These are phyloP conservation scores for Eulemur rubriventer DNA, from an alignment of 2,797 vertebrate genomes.

Conservation along the genomic window DNA sequence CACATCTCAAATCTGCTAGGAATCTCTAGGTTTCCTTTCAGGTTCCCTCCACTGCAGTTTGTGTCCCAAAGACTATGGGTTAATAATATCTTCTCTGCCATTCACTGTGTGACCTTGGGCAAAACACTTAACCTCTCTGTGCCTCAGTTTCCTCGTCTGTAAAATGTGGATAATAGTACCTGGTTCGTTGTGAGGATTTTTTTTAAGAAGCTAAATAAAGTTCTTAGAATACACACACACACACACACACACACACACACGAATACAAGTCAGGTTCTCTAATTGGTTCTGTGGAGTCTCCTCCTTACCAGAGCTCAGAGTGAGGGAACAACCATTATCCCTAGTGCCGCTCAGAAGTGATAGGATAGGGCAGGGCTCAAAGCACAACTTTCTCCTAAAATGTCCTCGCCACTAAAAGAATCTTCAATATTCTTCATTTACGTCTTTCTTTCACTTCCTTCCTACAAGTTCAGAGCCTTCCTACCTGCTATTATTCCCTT, in stretches of 20 bases:
- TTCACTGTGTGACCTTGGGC: neutral
- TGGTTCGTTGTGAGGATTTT: neutral
- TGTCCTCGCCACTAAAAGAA: neutral
- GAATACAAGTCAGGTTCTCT: neutral
- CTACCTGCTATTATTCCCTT: neutral
- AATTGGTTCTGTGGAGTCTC: neutral
- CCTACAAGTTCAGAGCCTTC: neutral
- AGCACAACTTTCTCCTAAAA: neutral
- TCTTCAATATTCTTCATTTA: neutral
- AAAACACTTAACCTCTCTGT: neutral
- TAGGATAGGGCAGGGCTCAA: neutral
- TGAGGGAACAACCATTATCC: neutral
- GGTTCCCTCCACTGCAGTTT: neutral
- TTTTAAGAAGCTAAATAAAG: neutral
- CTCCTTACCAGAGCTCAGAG: neutral
- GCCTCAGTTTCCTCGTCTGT: neutral
- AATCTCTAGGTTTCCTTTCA: neutral
- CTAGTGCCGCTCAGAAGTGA: neutral
- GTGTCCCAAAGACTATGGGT: neutral
- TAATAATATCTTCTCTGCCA: neutral
- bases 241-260: neutral
- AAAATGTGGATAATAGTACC: neutral
- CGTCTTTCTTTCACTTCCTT: neutral
- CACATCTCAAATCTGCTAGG: neutral
- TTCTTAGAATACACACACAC: neutral